Conservation (phyloP, 2,888 invertebrate genomes). For the Drosophila colorata region DNA sequence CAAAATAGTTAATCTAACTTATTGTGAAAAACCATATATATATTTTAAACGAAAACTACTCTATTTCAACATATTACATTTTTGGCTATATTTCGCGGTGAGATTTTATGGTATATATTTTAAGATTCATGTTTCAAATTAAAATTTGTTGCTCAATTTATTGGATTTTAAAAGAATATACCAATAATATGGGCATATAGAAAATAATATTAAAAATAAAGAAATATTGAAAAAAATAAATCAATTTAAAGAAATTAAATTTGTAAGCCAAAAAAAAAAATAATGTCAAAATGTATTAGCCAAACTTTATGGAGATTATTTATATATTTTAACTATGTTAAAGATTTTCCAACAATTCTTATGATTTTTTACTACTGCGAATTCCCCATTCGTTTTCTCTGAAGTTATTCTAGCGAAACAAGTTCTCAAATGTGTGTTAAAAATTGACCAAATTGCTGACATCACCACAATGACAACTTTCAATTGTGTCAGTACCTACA, state of each 20-base stretch:
- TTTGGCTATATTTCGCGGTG: too few species aligned
- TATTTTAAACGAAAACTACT: not conserved
- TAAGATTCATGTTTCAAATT: not conserved
- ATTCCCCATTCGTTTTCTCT: not conserved
- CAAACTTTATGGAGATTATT: too few species aligned
- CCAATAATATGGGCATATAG: too few species aligned
- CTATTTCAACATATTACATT: not conserved
- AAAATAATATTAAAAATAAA: too few species aligned
- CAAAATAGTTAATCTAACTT: not conserved
- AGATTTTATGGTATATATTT: not conserved
- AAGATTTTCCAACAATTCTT: too few species aligned
- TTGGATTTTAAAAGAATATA: too few species aligned
- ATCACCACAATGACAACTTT: conserved; percentile 19
- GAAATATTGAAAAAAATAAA: too few species aligned
- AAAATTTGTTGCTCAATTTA: too few species aligned
- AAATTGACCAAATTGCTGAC: conserved; percentile 13
- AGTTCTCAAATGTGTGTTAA: conserved; percentile 2
- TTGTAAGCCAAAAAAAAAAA: too few species aligned
- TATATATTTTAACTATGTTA: too few species aligned
- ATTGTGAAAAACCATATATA: not conserved
- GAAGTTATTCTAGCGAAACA: conserved; percentile 5
- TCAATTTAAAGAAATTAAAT: too few species aligned
- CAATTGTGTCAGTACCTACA: not conserved
- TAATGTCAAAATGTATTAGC: too few species aligned
- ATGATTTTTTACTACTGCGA: not conserved